Base-by-base conservation (phyloP, 1,140 invertebrate genomes). In the Hyposmocoma kahamanoa region DNA sequence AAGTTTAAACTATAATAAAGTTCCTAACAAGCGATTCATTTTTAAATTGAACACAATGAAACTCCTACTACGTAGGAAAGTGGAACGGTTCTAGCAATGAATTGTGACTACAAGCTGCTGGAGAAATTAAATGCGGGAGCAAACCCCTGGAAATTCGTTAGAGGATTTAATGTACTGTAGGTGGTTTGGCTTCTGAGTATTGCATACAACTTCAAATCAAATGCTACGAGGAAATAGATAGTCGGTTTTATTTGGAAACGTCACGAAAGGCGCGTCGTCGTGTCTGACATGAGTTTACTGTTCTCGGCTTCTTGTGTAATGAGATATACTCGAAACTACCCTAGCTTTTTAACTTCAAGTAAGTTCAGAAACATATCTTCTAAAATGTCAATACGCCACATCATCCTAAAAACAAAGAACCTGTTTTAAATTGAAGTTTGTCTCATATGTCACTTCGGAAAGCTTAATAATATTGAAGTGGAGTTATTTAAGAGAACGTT, bases 61-160 rank as follows among this genome's bases (percentile, higher is more conserved):
- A 71, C 67, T 63, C 48, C 62, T 66, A 57, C 62, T 66, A 57
- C 50, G 49, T 47, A 52, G 48, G 47, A 52, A 57, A 57, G 57
- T 62, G 55, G 51, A 75, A 66, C 62, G 55, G 67, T 68, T 64
- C 55, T 59, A 56, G 59, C 64, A 69, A 70, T 74, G 56, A 67
- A 73, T 71, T 72, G 63, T 72, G 72, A 72, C 65, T 77, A 72
- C 75, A 80, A 80, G 73, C 72, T 70, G 61, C 71, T 72, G 64
- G 57, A 56, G 62, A 72, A 72, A 76, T 76, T 69, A 66, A 81
- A 78, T 73, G 47, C 53, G 56, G 47, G n/a, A n/a, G n/a, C n/a
- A n/a, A n/a, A n/a, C n/a, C n/a, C n/a, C n/a, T n/a, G n/a, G n/a
- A n/a, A n/a, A n/a, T n/a, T n/a, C n/a, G n/a, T n/a, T n/a, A n/a